Base-by-base conservation (phyloP, 1,140 invertebrate genomes). In the Drosophila grimshawi region DNA sequence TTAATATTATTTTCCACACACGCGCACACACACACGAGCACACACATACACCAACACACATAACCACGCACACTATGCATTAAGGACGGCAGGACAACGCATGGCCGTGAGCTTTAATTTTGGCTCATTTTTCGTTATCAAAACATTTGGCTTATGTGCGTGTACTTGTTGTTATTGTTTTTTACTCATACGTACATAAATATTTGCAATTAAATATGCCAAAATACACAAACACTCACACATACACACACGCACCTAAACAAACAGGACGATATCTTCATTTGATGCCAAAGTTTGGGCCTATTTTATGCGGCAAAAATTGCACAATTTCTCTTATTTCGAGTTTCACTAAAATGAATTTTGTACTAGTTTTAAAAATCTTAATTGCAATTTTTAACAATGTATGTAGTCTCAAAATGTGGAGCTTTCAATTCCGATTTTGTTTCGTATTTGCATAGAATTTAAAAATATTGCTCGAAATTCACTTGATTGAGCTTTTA, bases 191-290 rank as follows among this genome's bases (percentile, higher is more conserved):
- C 76, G 71, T 56, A 67, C 64, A 68, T 78, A 88, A 89, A 89
- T 83, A 83, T 88, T 83, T 89, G 76, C 83, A 88, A 89, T 88
- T 88, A 88, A 89, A 89, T 88, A 83, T 89, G 83, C 72, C 74
- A 70, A 76, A 69, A 75, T 53, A 70, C 62, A 61, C 43, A 57
- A 7, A 35, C 51, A 62, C 49, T 65, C 32, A 59, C 65, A 66
- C 48, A 60, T 56, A 55, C 27, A 39, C 49, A 65, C 33, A 30
- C 64, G 46, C 48, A 39, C 4, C 7, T 1, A 35, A 49, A 10
- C 35, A 61, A 53, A 56, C 56, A 61, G 41, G 7, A 60, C 39
- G 39, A 55, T 37, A 41, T 41, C 48, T 73, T 10, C 35, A 43
- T 41, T 27, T n/a, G n/a, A 33, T 48, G 35, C 35, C 11, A 63